Evolutionary conservation across 2,797 vertebrate genomes (phyloP), one percentile per base, ranked within the genome.

Genomic region (Schizothorax lantsangensis): DNA sequence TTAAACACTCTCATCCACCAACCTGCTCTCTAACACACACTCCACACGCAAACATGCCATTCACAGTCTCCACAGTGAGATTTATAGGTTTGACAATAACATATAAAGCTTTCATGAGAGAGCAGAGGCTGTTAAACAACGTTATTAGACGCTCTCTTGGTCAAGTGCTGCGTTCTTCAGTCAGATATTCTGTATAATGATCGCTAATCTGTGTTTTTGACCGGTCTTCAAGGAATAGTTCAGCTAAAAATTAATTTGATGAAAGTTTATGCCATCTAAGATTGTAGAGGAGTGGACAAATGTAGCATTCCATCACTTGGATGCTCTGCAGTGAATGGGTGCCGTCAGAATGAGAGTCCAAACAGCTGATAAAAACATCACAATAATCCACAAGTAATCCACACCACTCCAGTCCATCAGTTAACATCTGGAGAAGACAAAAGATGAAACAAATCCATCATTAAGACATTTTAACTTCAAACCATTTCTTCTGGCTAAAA

Each of bases 1-100:
- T 85, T 85, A 79, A 80, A 85, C 84, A 23, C 45, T 30, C 30
- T 52, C 83, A 66, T 84, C 73, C 45, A 40, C 57, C 74, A 78
- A 66, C 83, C 83, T 84, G 72, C 72, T 83, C 68, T 57, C 49
- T 6, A 7, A 83, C 15, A 57, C 71, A 75, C 81, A n/a, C 77
- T 62, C 77, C 6, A 26, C 52, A 21, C 10, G 12, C 8, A 26
- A 40, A 43, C 3, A 19, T 43, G 52, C 2, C 77, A 62, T 43
- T 43, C 54, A 36, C n/a, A 68, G 26, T 49, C 81, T 83, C 21
- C 47, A 26, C 45, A 10, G 10, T 3, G 19, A 83, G 47, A 49
- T 21, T 38, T 57, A 83, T 17, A 30, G 66, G 7, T 72, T 26
- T 54, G 36, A 72, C 21, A 14, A 54, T n/a, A 38, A 40, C 45